Evolutionary conservation across 2,888 invertebrate species (phyloP), one percentile per base, ranked within the genome.

Genomic region (Agrotis segetum): DNA sequence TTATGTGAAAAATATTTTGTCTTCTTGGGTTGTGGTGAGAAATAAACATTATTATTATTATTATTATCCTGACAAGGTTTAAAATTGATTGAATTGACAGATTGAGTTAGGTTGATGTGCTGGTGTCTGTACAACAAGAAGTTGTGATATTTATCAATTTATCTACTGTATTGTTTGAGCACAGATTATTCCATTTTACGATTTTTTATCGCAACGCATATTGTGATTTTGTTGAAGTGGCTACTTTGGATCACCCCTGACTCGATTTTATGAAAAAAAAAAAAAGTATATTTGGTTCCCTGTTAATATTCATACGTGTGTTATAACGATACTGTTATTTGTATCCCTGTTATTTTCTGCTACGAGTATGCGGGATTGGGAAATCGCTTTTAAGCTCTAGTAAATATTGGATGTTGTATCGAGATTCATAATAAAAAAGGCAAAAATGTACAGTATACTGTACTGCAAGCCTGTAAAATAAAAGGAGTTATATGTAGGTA

Each of bases 361-460:
- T 14, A 40, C 40, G 40, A 40, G 40, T 40, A 47, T 24, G 47
- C 17, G 17, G 53, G n/a, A 5, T 11, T 19, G 13, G 13, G 24
- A 11, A 40, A 40, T 55, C 3, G 14, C 14, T 65, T 74, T 64
- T 34, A 46, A 52, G 13, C 61, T 74, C n/a, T 52, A 29, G 34
- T 74, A 47, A 71, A 71, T 74, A 52, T 74, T 71, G 17, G 47
- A 74, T 71, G 46, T 53, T 19, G 64, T 19, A 64, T 24, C 34
- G 40, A 64, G 24, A 24, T 16, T n/a, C 17, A 29, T 52, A 16
- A 16, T 46, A 52, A 2, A 40, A 61, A 7, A 0, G 21, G 6
- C 0, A 14, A 24, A 47, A 34, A 47, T 63, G 13, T 24, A 34
- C 7, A 17, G 19, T 52, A 34, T 34, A 40, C 40, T 40, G 40